Evolutionary conservation across 37 sponge, comb jelly and placozoan genomes (phyloP), one percentile per base, ranked within the genome.

Genomic region (Eunapius fragilis): DNA sequence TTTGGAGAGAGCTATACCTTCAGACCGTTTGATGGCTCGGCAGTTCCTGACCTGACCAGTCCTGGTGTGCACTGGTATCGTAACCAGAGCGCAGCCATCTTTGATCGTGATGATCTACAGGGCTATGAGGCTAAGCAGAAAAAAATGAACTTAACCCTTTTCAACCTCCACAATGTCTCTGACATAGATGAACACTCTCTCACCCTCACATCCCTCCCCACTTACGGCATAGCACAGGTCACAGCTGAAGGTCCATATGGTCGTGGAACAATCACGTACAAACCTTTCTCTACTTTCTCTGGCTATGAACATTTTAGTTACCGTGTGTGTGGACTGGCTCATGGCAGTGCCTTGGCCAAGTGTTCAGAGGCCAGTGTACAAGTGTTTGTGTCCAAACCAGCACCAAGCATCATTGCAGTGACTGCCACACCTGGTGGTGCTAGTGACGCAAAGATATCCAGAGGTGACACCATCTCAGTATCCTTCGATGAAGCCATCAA

Each of bases 81-180:
- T 0, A 84, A 94, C 67, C 4, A 19, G 2, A 48, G 77, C 19
- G 68, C 78, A 22, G 34, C 82, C 28, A 91, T 97, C 11, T 97
- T 73, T 81, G 97, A 97, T 31, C 47, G 45, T 22, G 93, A 97
- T 72, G 97, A 97, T 80, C 35, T 31, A 3, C 97, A 97, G 88
- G 26, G 69, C 9, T 38, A 71, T 9, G 9, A 25, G 10, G 93
- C 88, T 10, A 25, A 35, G 24, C 19, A 28, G 17, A 76, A 31
- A 13, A 79, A 84, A 3, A 48, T 89, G 28, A 82, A 97, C 70
- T 75, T 94, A 0, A 87, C 86, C 27, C 86, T 85, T 30, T 90
- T 86, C 31, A 67, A 69, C 58, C 85, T 97, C 27, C 12, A 70
- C 2, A 14, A 32, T 11, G 70, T 31, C 68, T 90, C 88, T 2